Evolutionary conservation across 2,797 vertebrate genomes (phyloP).

Genomic region (Coranthus polyacanthus): DNA sequence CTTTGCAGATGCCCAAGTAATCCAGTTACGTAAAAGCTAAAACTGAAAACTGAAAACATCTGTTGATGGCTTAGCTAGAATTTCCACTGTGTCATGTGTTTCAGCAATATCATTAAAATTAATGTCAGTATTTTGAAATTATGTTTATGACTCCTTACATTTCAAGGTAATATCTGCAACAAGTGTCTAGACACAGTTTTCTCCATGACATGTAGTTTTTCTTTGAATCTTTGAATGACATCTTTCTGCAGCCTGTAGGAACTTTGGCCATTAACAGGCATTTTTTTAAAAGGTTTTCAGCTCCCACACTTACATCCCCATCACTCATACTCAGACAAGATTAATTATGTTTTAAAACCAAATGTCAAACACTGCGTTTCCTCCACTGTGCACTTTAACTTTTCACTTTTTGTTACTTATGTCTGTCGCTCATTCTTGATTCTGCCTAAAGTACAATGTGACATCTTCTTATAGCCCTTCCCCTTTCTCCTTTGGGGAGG

Average conservation of each 20-base stretch:
- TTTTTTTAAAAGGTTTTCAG: neutral
- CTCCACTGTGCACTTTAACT: neutral
- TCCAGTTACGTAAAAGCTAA: slow-evolving; percentile 12
- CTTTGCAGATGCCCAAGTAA: slow-evolving; percentile 7
- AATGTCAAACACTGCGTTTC: neutral
- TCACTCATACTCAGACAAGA: neutral
- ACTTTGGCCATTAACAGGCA: no score
- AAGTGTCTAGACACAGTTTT: no score
- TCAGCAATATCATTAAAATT: neutral
- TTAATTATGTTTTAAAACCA: neutral
- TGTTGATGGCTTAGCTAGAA: neutral
- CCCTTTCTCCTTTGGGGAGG: slow-evolving; percentile 60
- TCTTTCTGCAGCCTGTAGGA: neutral
- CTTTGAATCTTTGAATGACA: neutral
- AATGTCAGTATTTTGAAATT: no score
- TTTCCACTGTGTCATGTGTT: neutral
- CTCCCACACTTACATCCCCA: neutral
- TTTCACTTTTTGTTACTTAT: neutral
- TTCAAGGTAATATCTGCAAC: no score
- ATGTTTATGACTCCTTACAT: no score
- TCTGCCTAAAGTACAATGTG: neutral
- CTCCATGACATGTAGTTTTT: no score
- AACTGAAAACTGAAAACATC: neutral
- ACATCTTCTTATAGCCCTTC: slow-evolving; percentile 24
- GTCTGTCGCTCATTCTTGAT: neutral